A percentile compares a stretch with the other conserved stretches of the same genome.
Evolutionary conservation across 2,113 vertebrate species (phyloP).

Genomic region (Gopherus evgoodei): DNA sequence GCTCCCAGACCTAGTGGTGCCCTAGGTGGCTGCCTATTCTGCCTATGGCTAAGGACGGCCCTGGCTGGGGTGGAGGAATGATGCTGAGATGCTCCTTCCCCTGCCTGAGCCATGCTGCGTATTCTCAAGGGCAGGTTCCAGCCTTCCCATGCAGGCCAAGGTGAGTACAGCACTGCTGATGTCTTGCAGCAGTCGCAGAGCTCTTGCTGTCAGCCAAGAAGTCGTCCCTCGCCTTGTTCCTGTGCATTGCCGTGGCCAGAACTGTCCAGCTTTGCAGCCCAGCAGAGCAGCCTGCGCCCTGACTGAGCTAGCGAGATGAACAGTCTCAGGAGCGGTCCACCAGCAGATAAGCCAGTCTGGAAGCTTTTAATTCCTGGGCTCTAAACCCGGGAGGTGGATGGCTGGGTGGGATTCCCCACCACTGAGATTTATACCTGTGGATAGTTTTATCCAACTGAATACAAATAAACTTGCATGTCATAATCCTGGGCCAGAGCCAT

Average conservation of each 20-base stretch:
- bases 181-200: not conserved
- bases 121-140: not conserved
- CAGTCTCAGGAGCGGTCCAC: not conserved
- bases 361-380: not conserved
- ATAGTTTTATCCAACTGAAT: not conserved
- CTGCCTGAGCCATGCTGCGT: not conserved
- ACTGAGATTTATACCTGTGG: not conserved
- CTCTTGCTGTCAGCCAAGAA: not conserved
- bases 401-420: not conserved
- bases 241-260: not conserved
- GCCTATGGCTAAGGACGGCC: no score
- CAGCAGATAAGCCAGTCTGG: not conserved
- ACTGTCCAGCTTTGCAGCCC: not conserved
- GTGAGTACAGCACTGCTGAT: not conserved
- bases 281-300: not conserved
- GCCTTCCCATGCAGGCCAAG: conserved; percentile 15
- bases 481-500: not conserved
- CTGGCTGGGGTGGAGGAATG: not conserved
- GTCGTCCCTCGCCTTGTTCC: conserved; percentile 25
- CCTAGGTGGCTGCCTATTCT: no score
- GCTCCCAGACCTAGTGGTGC: no score
- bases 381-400: not conserved
- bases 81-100: not conserved
- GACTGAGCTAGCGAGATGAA: not conserved
- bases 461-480: not conserved